Percentiles rank a stretch among this genome's conserved stretches.
phyloP scores from a whole-genome alignment of 2,113 vertebrate species.

The Mormoops blainvillei region DNA sequence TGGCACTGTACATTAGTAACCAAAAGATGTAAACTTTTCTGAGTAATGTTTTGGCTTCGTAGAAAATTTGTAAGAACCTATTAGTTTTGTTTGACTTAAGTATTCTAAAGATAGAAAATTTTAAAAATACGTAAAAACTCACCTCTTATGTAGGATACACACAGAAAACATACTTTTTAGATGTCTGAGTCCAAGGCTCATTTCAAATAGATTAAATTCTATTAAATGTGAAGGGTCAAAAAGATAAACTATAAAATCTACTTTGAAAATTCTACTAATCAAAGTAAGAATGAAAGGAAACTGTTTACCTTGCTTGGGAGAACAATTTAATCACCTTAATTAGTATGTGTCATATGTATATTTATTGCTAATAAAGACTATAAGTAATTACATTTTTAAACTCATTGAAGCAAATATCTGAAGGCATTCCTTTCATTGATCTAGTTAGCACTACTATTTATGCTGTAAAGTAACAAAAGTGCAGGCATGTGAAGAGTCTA shows the following conservation, averaged over 20 bases:
- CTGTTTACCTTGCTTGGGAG: neutral
- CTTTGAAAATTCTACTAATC: neutral
- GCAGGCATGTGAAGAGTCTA: neutral
- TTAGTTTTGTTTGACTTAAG: slow-evolving; percentile 8
- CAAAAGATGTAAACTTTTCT: neutral
- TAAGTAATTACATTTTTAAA: neutral
- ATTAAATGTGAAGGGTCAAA: slow-evolving; percentile 23
- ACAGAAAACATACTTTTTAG: slow-evolving; percentile 2
- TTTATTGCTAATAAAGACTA: neutral
- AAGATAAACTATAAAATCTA: neutral
- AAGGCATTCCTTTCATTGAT: neutral
- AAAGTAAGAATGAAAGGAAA: neutral
- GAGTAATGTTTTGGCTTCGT: neutral
- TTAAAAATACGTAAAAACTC: neutral
- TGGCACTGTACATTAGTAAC: neutral
- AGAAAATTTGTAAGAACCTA: neutral
- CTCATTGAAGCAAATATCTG: neutral
- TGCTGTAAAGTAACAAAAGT: neutral
- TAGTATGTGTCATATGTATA: neutral
- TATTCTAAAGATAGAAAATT: slow-evolving; percentile 12
- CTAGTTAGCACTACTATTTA: neutral
- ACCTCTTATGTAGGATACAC: neutral
- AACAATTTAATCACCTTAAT: neutral
- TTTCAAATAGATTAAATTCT: neutral
- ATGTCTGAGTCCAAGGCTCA: neutral